phyloP scores from a whole-genome alignment of 2,113 vertebrate genomes.

The Pholis gunnellus region DNA sequence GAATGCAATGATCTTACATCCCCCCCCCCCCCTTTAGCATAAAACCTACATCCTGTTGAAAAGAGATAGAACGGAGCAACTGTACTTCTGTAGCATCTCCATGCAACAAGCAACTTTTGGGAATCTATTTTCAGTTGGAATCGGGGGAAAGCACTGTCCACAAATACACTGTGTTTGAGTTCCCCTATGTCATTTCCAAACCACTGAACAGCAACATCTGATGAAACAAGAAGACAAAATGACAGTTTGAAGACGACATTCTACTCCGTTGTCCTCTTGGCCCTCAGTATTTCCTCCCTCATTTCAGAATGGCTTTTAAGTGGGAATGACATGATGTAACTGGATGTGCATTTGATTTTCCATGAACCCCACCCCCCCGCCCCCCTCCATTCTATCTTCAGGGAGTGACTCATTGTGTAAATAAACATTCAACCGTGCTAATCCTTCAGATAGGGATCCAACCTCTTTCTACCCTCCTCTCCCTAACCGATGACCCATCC shows the following conservation, averaged over 20 bases:
- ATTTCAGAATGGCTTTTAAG: background rate
- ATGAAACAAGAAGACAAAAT: background rate
- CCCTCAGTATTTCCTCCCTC: background rate
- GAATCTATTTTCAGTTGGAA: slow-evolving; percentile 20
- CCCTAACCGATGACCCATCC: background rate
- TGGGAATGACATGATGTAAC: background rate
- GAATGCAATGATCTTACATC: background rate
- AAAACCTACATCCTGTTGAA: background rate
- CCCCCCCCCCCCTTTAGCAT: background rate
- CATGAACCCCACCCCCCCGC: background rate
- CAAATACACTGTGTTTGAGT: slow-evolving; percentile 6
- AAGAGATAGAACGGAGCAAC: background rate
- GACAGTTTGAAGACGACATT: background rate
- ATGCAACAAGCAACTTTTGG: slow-evolving; percentile 32
- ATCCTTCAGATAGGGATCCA: background rate
- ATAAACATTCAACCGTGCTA: background rate
- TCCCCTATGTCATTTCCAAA: background rate
- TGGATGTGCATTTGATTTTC: background rate
- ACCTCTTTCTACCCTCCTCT: background rate
- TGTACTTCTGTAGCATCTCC: background rate
- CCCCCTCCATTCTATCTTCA: background rate
- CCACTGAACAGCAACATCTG: background rate
- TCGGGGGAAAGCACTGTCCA: slow-evolving; percentile 9
- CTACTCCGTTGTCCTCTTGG: background rate
- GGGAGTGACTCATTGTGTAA: background rate